Evolutionary conservation across 2,888 invertebrate species (phyloP).

Genomic region (Tipula vernalis): DNA sequence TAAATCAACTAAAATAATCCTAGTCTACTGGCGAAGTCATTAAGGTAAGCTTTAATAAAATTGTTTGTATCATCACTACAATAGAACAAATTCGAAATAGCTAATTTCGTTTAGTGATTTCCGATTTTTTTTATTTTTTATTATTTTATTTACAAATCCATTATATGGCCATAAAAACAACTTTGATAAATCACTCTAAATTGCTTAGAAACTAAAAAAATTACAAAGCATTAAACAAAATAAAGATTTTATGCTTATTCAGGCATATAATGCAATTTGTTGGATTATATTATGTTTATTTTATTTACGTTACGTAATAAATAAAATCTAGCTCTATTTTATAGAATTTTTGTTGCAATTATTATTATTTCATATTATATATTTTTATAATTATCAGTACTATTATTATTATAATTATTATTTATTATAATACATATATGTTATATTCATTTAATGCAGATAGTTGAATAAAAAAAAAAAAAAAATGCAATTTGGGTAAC

Average conservation of each 20-base stretch:
- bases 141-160: not conserved
- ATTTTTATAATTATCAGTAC: not conserved
- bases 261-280: not conserved
- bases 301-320: not conserved
- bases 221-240: not conserved
- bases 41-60: no score
- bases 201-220: not conserved
- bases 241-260: not conserved
- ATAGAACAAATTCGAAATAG: no score
- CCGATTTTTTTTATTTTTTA: not conserved
- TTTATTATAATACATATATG: not conserved
- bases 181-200: not conserved
- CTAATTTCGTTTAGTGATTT: not conserved
- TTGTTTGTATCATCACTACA: no score
- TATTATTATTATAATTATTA: not conserved
- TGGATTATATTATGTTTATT: not conserved
- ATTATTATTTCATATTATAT: not conserved
- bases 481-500: not conserved
- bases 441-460: not conserved
- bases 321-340: not conserved
- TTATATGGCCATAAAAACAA: not conserved
- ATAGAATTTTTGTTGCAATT: not conserved
- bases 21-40: not conserved
- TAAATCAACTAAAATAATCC: not conserved
- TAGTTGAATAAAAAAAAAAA: not conserved